These are phyloP conservation scores for Margaritifera margaritifera DNA, from an alignment of 2,888 invertebrate species.

Conservation along the genomic window DNA sequence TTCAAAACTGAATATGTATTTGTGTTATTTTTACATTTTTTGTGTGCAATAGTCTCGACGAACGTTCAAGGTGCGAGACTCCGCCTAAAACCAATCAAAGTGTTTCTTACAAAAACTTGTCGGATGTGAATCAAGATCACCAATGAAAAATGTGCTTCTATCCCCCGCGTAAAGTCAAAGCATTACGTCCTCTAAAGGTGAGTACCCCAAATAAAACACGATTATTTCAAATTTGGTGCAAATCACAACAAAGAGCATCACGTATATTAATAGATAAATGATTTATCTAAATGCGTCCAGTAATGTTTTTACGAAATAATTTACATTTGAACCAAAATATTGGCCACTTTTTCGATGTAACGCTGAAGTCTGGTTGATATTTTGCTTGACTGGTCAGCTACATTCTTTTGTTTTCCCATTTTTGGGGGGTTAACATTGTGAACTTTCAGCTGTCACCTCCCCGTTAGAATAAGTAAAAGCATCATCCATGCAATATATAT, in stretches of 20 bases:
- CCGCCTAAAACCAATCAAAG: slow-evolving; percentile 20
- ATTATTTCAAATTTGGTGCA: slow-evolving; percentile 16
- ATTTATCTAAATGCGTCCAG: slow-evolving; percentile 21
- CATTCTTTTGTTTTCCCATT: slow-evolving; percentile 22
- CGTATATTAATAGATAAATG: slow-evolving; percentile 16
- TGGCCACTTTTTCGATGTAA: background rate
- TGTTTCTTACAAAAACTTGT: slow-evolving; percentile 18
- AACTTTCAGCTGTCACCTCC: background rate
- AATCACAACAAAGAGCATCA: slow-evolving; percentile 8
- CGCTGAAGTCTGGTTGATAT: too few relatives aligned
- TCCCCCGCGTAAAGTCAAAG: slow-evolving; percentile 60
- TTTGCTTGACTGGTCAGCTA: too few relatives aligned
- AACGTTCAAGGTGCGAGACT: slow-evolving; percentile 12
- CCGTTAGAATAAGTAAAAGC: background rate
- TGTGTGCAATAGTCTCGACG: background rate
- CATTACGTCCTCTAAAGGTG: slow-evolving; percentile 53
- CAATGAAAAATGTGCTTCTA: slow-evolving; percentile 45
- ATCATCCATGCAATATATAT: background rate
- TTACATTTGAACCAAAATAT: background rate
- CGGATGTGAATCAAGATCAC: slow-evolving; percentile 16
- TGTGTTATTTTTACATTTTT: background rate
- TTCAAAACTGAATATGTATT: too few relatives aligned
- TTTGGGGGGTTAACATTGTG: slow-evolving; percentile 17
- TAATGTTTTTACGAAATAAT: slow-evolving; percentile 6
- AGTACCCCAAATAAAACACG: slow-evolving; percentile 36